Evolutionary conservation across 2,797 vertebrate species (phyloP).

Genomic region (Chloroceryle inda): DNA sequence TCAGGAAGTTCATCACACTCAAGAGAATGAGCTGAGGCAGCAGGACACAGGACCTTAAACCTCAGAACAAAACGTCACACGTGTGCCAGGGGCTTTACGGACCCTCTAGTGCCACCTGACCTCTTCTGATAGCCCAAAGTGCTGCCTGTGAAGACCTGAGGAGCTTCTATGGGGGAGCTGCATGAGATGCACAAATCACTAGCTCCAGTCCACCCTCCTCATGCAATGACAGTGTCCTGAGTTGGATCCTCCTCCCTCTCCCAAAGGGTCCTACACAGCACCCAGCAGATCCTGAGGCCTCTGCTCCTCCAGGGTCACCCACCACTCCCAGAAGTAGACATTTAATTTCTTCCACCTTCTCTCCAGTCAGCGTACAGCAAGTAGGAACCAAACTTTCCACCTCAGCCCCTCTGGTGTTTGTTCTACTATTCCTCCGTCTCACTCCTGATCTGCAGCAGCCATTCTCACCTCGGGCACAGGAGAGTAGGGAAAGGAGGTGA

Average conservation of each 20-base stretch:
- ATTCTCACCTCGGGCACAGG: slow-evolving; percentile 10
- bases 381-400: background rate
- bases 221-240: background rate
- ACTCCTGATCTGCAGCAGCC: slow-evolving; percentile 60
- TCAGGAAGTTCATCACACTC: background rate
- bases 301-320: background rate
- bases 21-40: background rate
- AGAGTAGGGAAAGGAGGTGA: slow-evolving; percentile 28
- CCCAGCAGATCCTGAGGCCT: background rate
- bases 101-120: background rate
- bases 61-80: accelerated
- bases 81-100: background rate
- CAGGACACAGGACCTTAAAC: background rate
- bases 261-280: background rate
- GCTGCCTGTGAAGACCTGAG: background rate
- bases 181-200: background rate
- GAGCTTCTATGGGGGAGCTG: background rate
- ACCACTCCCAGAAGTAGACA: background rate
- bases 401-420: background rate
- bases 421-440: background rate
- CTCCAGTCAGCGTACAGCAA: background rate
- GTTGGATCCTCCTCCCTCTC: background rate
- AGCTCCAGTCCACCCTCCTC: background rate
- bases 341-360: background rate
- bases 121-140: background rate